These are phyloP conservation scores for Psilopogon haemacephalus DNA, from an alignment of 2,113 vertebrate genomes.

Conservation along the genomic window DNA sequence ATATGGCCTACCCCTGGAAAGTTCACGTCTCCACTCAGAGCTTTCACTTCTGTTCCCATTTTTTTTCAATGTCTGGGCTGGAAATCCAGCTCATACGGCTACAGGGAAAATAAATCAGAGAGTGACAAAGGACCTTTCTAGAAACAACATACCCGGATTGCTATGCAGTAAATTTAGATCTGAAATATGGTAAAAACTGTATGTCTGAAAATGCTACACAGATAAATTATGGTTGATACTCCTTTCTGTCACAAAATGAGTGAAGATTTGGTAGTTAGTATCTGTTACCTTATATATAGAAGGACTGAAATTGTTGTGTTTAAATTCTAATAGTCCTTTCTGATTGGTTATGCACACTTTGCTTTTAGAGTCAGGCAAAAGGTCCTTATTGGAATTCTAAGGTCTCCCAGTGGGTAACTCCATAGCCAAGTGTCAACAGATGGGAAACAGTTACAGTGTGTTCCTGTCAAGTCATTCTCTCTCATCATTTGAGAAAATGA, in stretches of 20 bases:
- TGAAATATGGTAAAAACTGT: neutral
- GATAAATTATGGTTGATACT: neutral
- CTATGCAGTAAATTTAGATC: neutral
- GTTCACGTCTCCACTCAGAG: too few species aligned
- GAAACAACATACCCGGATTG: neutral
- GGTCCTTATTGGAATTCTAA: neutral
- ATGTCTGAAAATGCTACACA: neutral
- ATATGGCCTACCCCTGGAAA: too few species aligned
- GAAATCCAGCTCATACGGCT: too few species aligned
- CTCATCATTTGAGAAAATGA: neutral
- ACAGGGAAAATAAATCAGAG: neutral
- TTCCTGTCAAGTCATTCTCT: neutral
- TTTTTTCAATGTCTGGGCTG: too few species aligned
- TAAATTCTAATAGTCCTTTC: neutral
- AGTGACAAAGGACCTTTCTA: neutral
- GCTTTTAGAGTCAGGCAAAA: neutral
- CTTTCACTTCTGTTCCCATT: too few species aligned
- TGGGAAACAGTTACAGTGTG: neutral
- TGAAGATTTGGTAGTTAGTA: neutral
- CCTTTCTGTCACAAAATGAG: neutral
- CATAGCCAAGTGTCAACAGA: too few species aligned
- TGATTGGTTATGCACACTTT: neutral
- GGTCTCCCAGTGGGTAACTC: neutral
- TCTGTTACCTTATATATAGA: neutral
- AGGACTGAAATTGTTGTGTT: neutral